phyloP scores from a whole-genome alignment of 2,888 invertebrate genomes.

The Megamerina dolium region DNA sequence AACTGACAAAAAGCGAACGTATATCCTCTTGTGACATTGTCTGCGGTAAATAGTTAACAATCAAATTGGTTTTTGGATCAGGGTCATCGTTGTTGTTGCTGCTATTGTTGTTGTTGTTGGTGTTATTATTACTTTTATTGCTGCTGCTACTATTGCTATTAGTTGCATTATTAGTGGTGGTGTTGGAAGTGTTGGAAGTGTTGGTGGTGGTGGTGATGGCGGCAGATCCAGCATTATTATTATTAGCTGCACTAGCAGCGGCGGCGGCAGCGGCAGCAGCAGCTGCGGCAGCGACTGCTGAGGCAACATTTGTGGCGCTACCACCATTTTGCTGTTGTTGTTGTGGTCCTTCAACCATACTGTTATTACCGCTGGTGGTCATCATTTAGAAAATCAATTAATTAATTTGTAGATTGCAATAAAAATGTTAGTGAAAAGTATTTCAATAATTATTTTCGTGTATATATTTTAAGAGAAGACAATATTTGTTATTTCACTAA shows the following conservation, averaged over 20 bases:
- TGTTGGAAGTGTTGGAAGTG: constrained; percentile 8
- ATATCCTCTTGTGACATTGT: constrained; percentile 94
- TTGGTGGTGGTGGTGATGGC: constrained; percentile 14
- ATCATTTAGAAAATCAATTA: constrained; percentile 26
- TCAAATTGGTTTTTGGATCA: constrained; percentile 92
- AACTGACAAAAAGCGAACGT: constrained; percentile 85
- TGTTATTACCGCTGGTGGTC: constrained; percentile 27
- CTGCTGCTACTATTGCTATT: constrained; percentile 58
- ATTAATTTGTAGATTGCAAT: constrained; percentile 2
- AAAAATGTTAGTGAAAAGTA: too few relatives aligned
- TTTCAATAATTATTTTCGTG: too few relatives aligned
- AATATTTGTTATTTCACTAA: too few relatives aligned
- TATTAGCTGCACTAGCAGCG: too few relatives aligned
- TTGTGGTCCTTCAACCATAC: constrained; percentile 67
- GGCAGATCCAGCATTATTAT: constrained; percentile 20
- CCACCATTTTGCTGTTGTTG: constrained; percentile 50
- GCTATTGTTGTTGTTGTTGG: constrained; percentile 23
- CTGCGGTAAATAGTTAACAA: constrained; percentile 93
- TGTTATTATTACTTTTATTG: constrained; percentile 49
- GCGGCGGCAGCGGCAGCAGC: too few relatives aligned
- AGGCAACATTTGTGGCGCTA: constrained; percentile 20
- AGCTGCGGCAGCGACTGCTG: too few relatives aligned
- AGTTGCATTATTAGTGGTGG: constrained; percentile 20
- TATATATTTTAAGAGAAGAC: too few relatives aligned
- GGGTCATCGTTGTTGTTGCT: constrained; percentile 37